Base-by-base conservation (phyloP, 1,140 invertebrate species). In the Adelges cooleyi region DNA sequence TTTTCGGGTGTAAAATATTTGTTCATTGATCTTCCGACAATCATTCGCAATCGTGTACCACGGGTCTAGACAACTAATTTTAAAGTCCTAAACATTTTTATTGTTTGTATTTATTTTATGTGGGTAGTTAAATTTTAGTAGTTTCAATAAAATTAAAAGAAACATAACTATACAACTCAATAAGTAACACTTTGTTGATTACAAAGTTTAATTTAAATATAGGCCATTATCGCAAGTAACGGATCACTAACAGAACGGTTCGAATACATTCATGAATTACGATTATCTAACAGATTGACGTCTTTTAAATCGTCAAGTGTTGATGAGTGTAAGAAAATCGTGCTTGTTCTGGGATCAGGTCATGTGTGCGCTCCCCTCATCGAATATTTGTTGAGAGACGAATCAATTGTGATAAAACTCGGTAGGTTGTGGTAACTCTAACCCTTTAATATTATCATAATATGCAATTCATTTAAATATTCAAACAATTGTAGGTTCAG, bases 181-280 rank as follows among this genome's bases (percentile, higher is more conserved):
- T 40, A 40, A 40, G 38, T 40, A 40, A 10, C n/a, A 40, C 9
- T 49, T 18, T 49, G 9, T 11, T 9, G 9, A 40, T 40, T 40
- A 40, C 38, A 10, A 50, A 50, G 9, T 20, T 9, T 18, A 50
- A 9, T 23, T 52, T 5, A 15, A 23, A 67, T 77, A 77, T 73
- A 90, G 86, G 90, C 95, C 9, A 92, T 98, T 62, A 99, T 99
- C 69, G 89, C 94, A 1, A 95, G 91, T 68, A 97, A 98, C 73
- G 95, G 95, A 50, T 78, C 82, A 71, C 75, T 99, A 66, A 98
- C 95, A 0, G 84, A 91, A 1, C 87, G 89, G 71, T 98, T 87
- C 76, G 85, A 96, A 75, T 99, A 99, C 71, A 99, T 99, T 71
- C 81, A 86, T 69, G 92, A 96, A 51, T 76, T 99, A 3, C 80